A percentile compares a stretch with the other conserved stretches of the same genome.
phyloP scores from a whole-genome alignment of 2,888 invertebrate genomes.

The Hesperia comma region DNA sequence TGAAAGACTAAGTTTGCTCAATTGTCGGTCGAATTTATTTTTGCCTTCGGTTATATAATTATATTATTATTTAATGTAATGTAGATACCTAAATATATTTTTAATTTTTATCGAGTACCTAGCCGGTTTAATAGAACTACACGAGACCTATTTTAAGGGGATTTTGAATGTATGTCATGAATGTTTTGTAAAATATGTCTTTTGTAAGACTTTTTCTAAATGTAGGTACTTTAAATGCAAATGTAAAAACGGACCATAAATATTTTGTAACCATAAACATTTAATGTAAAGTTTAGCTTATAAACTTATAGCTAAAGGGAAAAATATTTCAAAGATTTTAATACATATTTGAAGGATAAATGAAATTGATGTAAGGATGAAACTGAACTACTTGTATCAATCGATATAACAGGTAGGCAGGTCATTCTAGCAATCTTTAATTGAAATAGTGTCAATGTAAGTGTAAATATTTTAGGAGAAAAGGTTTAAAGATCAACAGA shows the following conservation, averaged over 20 bases:
- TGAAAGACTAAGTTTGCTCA: neutral
- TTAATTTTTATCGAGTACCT: too few relatives aligned
- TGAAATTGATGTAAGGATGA: neutral
- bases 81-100: too few relatives aligned
- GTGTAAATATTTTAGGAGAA: neutral
- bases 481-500: neutral
- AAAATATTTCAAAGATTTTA: neutral
- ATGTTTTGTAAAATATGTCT: too few relatives aligned
- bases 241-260: too few relatives aligned
- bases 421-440: neutral
- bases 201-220: too few relatives aligned
- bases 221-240: too few relatives aligned
- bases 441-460: neutral
- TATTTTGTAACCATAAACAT: too few relatives aligned
- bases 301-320: neutral
- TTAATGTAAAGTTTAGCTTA: neutral
- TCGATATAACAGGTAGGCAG: neutral
- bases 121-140: too few relatives aligned
- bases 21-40: neutral
- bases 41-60: neutral
- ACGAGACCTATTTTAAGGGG: too few relatives aligned
- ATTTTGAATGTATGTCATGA: too few relatives aligned
- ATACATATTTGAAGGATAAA: neutral
- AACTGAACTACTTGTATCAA: neutral
- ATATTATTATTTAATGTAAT: too few relatives aligned